These are phyloP conservation scores for Pollachius pollachius DNA, from an alignment of 2,113 vertebrate species.

Conservation along the genomic window DNA sequence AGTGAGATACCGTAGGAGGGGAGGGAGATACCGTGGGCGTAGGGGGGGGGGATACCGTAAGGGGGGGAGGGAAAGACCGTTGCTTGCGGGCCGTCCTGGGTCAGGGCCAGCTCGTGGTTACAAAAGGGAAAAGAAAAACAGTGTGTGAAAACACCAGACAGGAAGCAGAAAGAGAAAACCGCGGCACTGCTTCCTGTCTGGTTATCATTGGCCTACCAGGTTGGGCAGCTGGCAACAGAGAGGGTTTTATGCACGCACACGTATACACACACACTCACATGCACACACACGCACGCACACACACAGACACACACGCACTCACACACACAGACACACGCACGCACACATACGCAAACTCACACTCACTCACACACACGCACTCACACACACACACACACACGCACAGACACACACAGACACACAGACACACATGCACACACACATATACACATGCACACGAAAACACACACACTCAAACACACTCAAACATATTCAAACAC, in stretches of 20 bases:
- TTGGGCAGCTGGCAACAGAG: slow-evolving; percentile 13
- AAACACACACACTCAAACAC: too few species aligned
- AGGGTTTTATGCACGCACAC: not conserved
- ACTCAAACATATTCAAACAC: too few species aligned
- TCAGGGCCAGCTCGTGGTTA: slow-evolving; percentile 35
- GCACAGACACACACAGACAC: too few species aligned
- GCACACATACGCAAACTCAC: not conserved
- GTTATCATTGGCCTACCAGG: slow-evolving; percentile 44
- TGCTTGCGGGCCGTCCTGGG: not conserved
- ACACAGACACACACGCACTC: not conserved
- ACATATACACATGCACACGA: too few species aligned
- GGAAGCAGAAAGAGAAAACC: slow-evolving; percentile 59
- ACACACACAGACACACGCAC: not conserved
- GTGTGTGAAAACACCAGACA: slow-evolving; percentile 50
- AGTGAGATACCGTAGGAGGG: not conserved
- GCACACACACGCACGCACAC: slow-evolving; percentile 7
- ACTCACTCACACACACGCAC: not conserved
- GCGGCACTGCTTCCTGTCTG: slow-evolving; percentile 65
- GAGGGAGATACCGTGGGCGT: slow-evolving; percentile 16
- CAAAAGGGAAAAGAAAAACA: slow-evolving; percentile 24
- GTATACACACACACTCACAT: slow-evolving; percentile 8
- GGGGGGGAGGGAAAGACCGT: slow-evolving; percentile 14
- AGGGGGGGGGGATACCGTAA: too few species aligned
- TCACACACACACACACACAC: too few species aligned
- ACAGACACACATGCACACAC: too few species aligned